Base-by-base conservation (phyloP, 2,888 invertebrate species). In the Coremacera marginata region DNA sequence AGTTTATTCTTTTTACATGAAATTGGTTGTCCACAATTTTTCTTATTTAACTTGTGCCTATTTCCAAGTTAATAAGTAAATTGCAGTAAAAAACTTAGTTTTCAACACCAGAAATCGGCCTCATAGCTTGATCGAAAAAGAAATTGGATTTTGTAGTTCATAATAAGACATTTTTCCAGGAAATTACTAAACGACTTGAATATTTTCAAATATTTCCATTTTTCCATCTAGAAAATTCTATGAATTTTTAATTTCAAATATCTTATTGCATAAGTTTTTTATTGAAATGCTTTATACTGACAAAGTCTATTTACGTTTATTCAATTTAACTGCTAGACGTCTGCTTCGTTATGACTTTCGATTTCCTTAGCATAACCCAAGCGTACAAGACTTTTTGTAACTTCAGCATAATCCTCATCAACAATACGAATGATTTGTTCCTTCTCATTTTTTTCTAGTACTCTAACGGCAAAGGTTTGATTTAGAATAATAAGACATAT, bases 391-490 rank as follows among this genome's bases (percentile, higher is more conserved):
- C 75, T 79, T 16, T 79, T 77, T 19, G 80, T 70, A n/a, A 79
- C 73, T 19, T 75, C 77, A 5, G 57, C 65, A 75, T 77, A 81
- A 27, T 81, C 78, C 0, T 78, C 70, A 75, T 82, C 82, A 27
- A 76, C 52, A 7, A 82, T 60, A 19, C 71, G 70, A n/a, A 81
- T 70, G 37, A 77, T 9, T 3, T 80, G 63, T 52, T 78, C 80
- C n/a, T 79, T 34, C 4, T 75, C 72, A 19, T n/a, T 74, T 8
- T 76, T 75, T 19, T 80, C 55, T 16, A 80, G 9, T 11, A 82
- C n/a, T 67, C 80, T 72, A 25, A 82, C 80, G 60, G 72, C 77
- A 71, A 82, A 49, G 25, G 70, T 76, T 80, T 81, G 81, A 75
- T 82, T 81, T 22, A 81, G 76, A 5, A 82, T 67, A 34, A 78